Percentiles rank a stretch among this genome's conserved stretches.
Evolutionary conservation across 2,888 invertebrate genomes (phyloP).

Genomic region (Pandemis heparana): DNA sequence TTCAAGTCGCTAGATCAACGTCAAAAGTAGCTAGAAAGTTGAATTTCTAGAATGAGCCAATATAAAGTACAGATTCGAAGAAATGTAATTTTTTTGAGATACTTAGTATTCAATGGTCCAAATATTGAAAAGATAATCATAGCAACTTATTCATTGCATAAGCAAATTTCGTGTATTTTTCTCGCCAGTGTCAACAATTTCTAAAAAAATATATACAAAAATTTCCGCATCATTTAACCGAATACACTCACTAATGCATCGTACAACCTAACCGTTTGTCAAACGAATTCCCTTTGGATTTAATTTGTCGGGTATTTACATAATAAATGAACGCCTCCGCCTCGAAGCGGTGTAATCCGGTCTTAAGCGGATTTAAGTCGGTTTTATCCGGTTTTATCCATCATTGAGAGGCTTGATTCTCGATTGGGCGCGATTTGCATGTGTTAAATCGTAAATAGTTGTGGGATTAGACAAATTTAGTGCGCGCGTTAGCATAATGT

Average conservation of each 20-base stretch:
- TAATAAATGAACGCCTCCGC: constrained; percentile 83
- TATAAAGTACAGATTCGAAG: no score
- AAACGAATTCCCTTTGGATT: constrained; percentile 82
- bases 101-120: not conserved
- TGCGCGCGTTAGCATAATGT: constrained; percentile 39
- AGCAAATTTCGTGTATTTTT: not conserved
- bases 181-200: not conserved
- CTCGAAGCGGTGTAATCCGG: constrained; percentile 76
- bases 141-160: not conserved
- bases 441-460: constrained; percentile 77
- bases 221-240: constrained; percentile 31
- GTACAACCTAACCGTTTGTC: constrained; percentile 74
- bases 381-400: constrained; percentile 83
- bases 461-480: constrained; percentile 66
- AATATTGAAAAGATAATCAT: not conserved
- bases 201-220: not conserved
- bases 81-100: no score
- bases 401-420: constrained; percentile 84
- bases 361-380: constrained; percentile 69
- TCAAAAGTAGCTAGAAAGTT: no score
- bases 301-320: constrained; percentile 85
- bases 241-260: constrained; percentile 61
- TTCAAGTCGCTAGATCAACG: no score
- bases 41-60: no score
- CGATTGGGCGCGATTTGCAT: constrained; percentile 82